phyloP scores from a whole-genome alignment of 1,140 invertebrate genomes.

The honey bee (Apis mellifera) region Amel_HAv3.1 CM009936.2:3348001-3348500 shows the following conservation, averaged over 20 bases:
- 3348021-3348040: no score
- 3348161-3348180: no score
- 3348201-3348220: background rate
- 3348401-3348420: conserved; percentile 1
- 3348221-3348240: background rate
- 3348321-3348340: background rate
- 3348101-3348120: no score
- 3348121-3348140: no score
- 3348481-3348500: conserved; percentile 68
- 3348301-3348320: background rate
- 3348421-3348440: conserved; percentile 36
- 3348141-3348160: no score
- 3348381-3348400: conserved; percentile 23
- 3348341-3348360: conserved; percentile 15
- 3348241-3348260: background rate
- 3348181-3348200: background rate
- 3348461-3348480: conserved; percentile 56
- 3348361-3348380: conserved; percentile 1
- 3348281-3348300: background rate
- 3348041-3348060: no score
- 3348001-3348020: no score
- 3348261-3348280: background rate
- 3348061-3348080: no score
- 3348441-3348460: conserved; percentile 46
- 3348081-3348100: no score